Percentiles rank a stretch among this genome's conserved stretches.
phyloP scores from a whole-genome alignment of 2,888 invertebrate genomes.

The Heterodera filipjevi region DNA sequence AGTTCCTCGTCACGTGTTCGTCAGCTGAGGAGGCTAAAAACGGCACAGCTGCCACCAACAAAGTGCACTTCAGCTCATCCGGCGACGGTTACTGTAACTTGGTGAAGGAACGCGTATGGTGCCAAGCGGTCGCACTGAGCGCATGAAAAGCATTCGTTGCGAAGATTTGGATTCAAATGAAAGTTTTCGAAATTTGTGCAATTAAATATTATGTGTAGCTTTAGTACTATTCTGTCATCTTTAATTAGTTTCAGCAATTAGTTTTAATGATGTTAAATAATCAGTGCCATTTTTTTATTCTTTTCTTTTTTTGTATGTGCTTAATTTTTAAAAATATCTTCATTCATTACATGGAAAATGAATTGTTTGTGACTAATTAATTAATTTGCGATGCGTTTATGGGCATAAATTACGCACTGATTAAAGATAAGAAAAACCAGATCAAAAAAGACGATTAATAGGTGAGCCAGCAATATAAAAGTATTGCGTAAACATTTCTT shows the following conservation, averaged over 20 bases:
- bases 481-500: not conserved
- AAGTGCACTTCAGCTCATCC: constrained; percentile 18
- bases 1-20: constrained; percentile 23
- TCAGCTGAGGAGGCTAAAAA: not conserved
- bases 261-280: too few relatives aligned
- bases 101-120: constrained; percentile 20
- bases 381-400: not conserved
- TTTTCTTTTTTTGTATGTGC: too few relatives aligned
- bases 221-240: not conserved
- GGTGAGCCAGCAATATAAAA: too few relatives aligned
- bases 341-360: not conserved
- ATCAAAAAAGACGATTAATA: too few relatives aligned
- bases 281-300: too few relatives aligned
- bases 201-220: not conserved
- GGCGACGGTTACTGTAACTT: constrained; percentile 29
- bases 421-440: too few relatives aligned
- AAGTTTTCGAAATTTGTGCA: not conserved
- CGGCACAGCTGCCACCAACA: not conserved
- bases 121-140: constrained; percentile 25
- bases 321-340: too few relatives aligned
- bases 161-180: not conserved
- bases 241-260: not conserved
- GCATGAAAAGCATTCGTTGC: constrained; percentile 10
- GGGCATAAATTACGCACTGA: not conserved
- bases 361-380: too few relatives aligned